Base-by-base conservation (phyloP, 2,888 invertebrate species). In the Gandaritis pyraliata region DNA sequence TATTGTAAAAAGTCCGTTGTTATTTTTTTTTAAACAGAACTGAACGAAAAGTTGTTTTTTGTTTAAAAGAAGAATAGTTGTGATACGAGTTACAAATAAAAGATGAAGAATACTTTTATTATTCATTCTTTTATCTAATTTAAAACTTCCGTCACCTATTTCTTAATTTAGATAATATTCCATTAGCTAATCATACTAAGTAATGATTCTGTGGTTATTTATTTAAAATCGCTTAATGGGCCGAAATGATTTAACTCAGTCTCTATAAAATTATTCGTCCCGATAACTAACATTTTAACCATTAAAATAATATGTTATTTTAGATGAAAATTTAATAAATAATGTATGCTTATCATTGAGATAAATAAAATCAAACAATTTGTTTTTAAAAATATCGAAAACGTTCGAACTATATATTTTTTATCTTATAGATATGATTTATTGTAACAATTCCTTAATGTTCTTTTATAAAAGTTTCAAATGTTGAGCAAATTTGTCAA, bases 401-500 rank as follows among this genome's bases (percentile, higher is more conserved):
- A 47, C 43, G 33, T 33, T 30, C 48, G 11, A 13, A 49, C 11
- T 43, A 13, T 46, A 52, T 56, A 33, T 49, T 52, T 57, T 48
- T 55, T 45, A 50, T 52, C 51, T 48, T 61, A 53, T 7, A 61
- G 57, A 53, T 61, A 61, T 61, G 57, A 61, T 53, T 61, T 49
- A 61, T 49, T 57, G 52, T 57, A 74, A 78, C 72, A 79, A 80
- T 76, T 76, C 72, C 75, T 81, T 80, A 72, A 69, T 70, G 70
- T 75, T 73, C 72, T 64, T 70, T 56, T 69, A 69, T 70, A 69
- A 69, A 73, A 73, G 72, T 74, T 71, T 76, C 69, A 70, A 76
- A 78, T 74, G 74, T 86, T 86, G 86, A 86, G 86, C 86, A 86
- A 85, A 81, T 80, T 81, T 76, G 80, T 76, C 81, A 76, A 76